Percentiles rank a stretch among this genome's conserved stretches.
Evolutionary conservation across 2,113 vertebrate species (phyloP).

Genomic region (Isichthys henryi): DNA sequence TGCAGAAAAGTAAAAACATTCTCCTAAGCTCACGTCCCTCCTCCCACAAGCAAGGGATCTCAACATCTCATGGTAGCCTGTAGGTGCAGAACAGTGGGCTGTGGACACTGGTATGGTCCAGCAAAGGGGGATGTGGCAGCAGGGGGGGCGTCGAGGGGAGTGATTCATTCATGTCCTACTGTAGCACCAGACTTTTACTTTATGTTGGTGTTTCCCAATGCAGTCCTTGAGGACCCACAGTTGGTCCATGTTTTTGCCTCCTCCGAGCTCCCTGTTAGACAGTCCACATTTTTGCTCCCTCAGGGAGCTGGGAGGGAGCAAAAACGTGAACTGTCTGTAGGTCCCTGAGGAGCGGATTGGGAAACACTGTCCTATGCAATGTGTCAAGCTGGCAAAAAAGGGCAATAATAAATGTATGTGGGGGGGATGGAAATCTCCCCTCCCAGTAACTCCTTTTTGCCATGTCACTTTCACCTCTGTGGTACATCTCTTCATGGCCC

Average conservation of each 20-base stretch:
- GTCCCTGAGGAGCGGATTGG: neutral
- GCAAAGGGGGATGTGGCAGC: conserved; percentile 27
- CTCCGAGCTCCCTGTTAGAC: neutral
- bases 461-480: conserved; percentile 29
- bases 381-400: conserved; percentile 39
- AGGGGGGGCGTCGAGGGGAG: conserved; percentile 16
- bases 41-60: neutral
- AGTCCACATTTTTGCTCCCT: neutral
- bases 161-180: neutral
- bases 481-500: neutral
- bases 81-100: neutral
- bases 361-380: conserved; percentile 35
- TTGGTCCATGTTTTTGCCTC: neutral
- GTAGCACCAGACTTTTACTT: neutral
- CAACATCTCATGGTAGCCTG: neutral
- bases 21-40: neutral
- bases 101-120: neutral
- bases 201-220: neutral
- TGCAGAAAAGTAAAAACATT: neutral
- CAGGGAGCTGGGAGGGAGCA: neutral
- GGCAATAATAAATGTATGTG: conserved; percentile 46
- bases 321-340: neutral
- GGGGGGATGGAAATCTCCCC: neutral
- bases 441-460: neutral
- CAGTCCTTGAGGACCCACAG: neutral